Conservation (phyloP, 2,113 vertebrate genomes). For the Megaleporinus macrocephalus region DNA sequence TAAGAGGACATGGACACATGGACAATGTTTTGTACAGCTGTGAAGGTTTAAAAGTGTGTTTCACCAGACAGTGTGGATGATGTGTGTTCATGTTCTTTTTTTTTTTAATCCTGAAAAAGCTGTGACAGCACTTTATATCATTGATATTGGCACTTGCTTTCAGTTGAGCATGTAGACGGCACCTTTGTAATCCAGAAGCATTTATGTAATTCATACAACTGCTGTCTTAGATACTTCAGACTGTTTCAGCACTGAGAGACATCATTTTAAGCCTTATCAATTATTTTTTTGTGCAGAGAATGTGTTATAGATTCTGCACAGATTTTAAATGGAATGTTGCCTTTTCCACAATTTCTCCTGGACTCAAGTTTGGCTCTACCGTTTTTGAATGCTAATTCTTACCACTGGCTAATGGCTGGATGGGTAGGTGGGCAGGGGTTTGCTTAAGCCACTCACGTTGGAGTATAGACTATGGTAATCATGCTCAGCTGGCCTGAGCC, state of each 20-base stretch:
- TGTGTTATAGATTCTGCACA: not conserved
- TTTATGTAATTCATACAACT: not conserved
- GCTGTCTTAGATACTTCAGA: not conserved
- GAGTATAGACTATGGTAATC: not conserved
- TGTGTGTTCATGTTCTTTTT: not conserved
- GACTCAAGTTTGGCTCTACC: not conserved
- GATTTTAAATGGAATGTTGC: not conserved
- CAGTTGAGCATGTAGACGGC: not conserved
- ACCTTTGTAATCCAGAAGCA: not conserved
- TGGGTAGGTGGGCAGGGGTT: no score
- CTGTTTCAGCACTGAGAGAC: not conserved
- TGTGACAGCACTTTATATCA: not conserved
- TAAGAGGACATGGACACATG: not conserved
- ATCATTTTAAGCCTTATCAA: not conserved
- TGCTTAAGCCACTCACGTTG: not conserved
- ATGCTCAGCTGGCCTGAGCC: constrained; percentile 2
- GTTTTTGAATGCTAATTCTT: not conserved
- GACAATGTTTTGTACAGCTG: not conserved
- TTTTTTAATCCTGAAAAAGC: not conserved
- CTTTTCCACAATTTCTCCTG: not conserved
- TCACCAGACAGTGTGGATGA: not conserved
- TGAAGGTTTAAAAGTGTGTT: not conserved
- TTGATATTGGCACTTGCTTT: not conserved
- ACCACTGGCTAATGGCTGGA: not conserved
- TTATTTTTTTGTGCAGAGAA: not conserved